Evolutionary conservation across 2,888 invertebrate species (phyloP), one percentile per base, ranked within the genome.

Genomic region (Brachyptera putata): DNA sequence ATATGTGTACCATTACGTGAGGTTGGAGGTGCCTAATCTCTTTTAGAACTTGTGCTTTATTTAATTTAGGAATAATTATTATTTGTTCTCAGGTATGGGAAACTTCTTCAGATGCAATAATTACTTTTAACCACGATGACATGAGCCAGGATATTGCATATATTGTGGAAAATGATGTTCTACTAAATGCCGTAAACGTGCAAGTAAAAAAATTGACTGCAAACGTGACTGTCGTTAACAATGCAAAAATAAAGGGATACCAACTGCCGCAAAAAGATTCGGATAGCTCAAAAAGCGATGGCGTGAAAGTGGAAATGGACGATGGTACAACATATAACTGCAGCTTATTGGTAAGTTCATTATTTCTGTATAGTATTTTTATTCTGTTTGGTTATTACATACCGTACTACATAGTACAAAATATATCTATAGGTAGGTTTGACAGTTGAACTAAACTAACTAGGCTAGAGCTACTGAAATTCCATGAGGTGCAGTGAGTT

Each of bases 111-210:
- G 90, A 94, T 74, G 89, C 95, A 0, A 78, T 88, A 68, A 94
- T 97, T 64, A 84, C 88, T 62, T 96, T 97, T 73, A 87, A 87
- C 68, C 79, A 89, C 62, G 85, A 88, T 13, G 80, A 86, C 63
- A 76, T 86, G 68, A 77, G 81, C 21, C 82, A 86, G 48, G 85
- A 91, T 71, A 80, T 98, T 1, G 93, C 95, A 0, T 94, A 89
- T 72, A 89, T 98, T 66, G 89, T 96, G 13, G 98, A 98, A 77
- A 98, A 97, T 77, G 90, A 95, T 76, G 80, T 95, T 3, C 80
- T 97, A 48, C 75, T 92, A 1, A 82, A 87, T 69, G 84, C 91
- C 0, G 82, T 92, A 11, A 84, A 83, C 67, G 79, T 77, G 62
- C 82, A 85, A 70, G 71, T 91, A 2, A 71, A 79, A 39, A 73